phyloP scores from a whole-genome alignment of 1,140 invertebrate species.

The Eurosta solidaginis region DNA sequence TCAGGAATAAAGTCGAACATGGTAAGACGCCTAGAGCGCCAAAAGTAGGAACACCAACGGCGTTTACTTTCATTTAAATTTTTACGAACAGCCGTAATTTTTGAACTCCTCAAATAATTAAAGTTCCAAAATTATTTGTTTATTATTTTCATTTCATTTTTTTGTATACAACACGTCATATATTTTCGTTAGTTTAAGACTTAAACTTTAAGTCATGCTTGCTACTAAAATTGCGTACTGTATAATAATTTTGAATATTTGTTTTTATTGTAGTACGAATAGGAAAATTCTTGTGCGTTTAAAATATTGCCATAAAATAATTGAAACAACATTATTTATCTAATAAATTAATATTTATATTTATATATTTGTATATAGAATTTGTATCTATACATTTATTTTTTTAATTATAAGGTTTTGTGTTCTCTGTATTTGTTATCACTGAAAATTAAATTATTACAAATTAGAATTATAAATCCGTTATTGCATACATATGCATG shows the following conservation, averaged over 20 bases:
- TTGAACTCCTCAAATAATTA: too few species aligned
- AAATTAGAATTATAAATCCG: constrained; percentile 19
- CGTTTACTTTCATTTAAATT: too few species aligned
- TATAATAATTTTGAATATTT: not conserved
- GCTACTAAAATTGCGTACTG: not conserved
- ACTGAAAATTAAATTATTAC: constrained; percentile 7
- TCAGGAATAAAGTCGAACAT: too few species aligned
- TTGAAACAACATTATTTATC: not conserved
- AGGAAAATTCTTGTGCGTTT: not conserved
- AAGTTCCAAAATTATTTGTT: too few species aligned
- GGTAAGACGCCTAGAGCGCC: too few species aligned
- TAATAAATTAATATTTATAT: constrained; percentile 14
- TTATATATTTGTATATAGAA: not conserved
- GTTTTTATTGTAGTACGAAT: not conserved
- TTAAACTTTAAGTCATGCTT: too few species aligned
- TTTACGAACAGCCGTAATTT: too few species aligned
- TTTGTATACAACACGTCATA: constrained; percentile 6
- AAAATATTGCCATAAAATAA: not conserved
- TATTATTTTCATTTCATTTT: not conserved
- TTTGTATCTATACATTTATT: not conserved
- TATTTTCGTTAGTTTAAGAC: not conserved
- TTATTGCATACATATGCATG: not conserved
- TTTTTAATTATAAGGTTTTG: not conserved
- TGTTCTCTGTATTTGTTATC: not conserved
- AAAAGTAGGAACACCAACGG: too few species aligned